These are phyloP conservation scores for Periplaneta americana DNA, from an alignment of 1,140 invertebrate genomes.

Conservation along the genomic window DNA sequence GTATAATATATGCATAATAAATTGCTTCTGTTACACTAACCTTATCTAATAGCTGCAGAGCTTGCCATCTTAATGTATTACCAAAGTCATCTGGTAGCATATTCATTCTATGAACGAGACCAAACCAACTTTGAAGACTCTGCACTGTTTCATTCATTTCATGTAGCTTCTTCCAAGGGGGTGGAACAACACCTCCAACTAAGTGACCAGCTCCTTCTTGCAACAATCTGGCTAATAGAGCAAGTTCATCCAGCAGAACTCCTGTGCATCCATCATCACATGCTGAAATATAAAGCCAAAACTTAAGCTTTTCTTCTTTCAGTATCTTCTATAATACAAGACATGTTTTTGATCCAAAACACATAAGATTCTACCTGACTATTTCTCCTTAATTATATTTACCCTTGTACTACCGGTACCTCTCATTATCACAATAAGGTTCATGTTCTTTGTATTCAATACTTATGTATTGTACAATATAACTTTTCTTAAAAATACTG, in stretches of 20 bases:
- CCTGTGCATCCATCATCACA: constrained; percentile 90
- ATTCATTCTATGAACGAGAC: constrained; percentile 1
- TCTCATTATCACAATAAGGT: too few relatives aligned
- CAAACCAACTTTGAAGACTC: neutral
- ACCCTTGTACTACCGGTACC: too few relatives aligned
- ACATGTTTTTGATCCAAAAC: too few relatives aligned
- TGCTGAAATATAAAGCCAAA: constrained; percentile 50
- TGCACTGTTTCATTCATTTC: constrained; percentile 36
- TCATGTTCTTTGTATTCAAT: too few relatives aligned
- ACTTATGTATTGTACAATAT: too few relatives aligned
- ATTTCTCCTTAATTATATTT: too few relatives aligned
- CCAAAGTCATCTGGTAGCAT: constrained; percentile 19
- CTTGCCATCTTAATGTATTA: constrained; percentile 25
- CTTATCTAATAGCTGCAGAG: constrained; percentile 26
- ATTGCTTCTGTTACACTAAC: constrained; percentile 18
- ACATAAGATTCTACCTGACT: too few relatives aligned
- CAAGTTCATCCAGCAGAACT: constrained; percentile 68
- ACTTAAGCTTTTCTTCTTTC: neutral
- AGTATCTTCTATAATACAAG: neutral
- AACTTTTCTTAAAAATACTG: too few relatives aligned
- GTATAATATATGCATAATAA: neutral
- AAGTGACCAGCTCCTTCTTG: constrained; percentile 45
- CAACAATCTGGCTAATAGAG: constrained; percentile 49
- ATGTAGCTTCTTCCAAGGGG: constrained; percentile 60
- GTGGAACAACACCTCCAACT: constrained; percentile 59